Conservation (phyloP, 2,888 invertebrate genomes). For the Andrena haemorrhoa region DNA sequence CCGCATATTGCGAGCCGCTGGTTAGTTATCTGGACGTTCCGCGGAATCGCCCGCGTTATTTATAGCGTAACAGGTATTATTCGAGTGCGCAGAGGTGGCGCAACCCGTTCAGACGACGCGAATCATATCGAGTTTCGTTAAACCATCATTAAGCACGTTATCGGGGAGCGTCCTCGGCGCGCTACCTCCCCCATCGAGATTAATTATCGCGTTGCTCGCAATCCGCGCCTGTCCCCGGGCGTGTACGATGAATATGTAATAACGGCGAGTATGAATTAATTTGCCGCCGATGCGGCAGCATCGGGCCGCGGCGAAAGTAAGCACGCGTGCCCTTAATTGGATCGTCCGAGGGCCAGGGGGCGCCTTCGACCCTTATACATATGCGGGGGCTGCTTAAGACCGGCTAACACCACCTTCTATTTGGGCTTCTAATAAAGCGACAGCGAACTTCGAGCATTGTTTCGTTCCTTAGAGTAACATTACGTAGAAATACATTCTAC, state of each 20-base stretch:
- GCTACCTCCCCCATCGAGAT: constrained; percentile 32
- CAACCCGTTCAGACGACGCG: neutral
- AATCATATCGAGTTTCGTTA: constrained; percentile 18
- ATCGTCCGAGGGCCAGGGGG: constrained; percentile 16
- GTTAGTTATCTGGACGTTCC: constrained; percentile 18
- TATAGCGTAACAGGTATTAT: constrained; percentile 15
- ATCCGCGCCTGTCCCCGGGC: constrained; percentile 2
- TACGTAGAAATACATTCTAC: no score
- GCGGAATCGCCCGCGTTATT: constrained; percentile 11
- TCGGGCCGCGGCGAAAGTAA: neutral
- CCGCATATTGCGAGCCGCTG: constrained; percentile 2
- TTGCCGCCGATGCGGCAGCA: constrained; percentile 15
- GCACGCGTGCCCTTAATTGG: constrained; percentile 37
- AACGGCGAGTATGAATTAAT: constrained; percentile 49
- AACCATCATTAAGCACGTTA: constrained; percentile 36
- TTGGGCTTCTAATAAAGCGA: constrained; percentile 26
- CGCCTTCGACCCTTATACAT: constrained; percentile 47
- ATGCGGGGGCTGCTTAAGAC: constrained; percentile 26
- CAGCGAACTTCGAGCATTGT: constrained; percentile 2
- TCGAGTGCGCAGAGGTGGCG: neutral
- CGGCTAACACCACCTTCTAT: constrained; percentile 11
- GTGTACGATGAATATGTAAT: constrained; percentile 46
- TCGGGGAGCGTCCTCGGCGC: neutral
- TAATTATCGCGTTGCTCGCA: constrained; percentile 39
- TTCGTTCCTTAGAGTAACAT: neutral